phyloP scores from a whole-genome alignment of 2,113 vertebrate species.

The Cyprinus carpio region DNA sequence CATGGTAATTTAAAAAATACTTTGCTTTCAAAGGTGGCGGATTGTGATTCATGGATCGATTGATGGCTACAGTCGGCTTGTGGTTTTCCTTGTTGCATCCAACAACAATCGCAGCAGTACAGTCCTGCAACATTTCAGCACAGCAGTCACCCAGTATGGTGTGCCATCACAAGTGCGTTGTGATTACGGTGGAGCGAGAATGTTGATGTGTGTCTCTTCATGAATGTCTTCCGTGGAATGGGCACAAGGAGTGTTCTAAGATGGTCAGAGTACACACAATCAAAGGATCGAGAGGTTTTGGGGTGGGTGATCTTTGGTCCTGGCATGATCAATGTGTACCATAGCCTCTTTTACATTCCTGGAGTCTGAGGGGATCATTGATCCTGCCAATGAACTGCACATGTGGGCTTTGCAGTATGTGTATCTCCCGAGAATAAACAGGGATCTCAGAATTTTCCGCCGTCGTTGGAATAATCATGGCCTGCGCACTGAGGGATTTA shows the following conservation, averaged over 20 bases:
- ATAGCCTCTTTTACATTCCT: slow-evolving; percentile 21
- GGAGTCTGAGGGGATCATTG: neutral
- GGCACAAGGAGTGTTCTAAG: slow-evolving; percentile 1
- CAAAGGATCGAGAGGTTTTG: slow-evolving; percentile 18
- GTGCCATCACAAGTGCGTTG: neutral
- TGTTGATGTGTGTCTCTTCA: neutral
- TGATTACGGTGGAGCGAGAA: neutral
- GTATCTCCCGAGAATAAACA: neutral
- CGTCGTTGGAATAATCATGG: slow-evolving; percentile 9
- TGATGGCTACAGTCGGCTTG: slow-evolving; percentile 4
- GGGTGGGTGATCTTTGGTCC: neutral
- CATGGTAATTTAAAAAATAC: neutral
- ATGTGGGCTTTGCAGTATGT: slow-evolving; percentile 14
- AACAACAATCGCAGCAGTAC: slow-evolving; percentile 28
- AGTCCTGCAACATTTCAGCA: slow-evolving; percentile 21
- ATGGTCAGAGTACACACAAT: slow-evolving; percentile 18
- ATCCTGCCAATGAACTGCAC: neutral
- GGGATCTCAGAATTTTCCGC: neutral
- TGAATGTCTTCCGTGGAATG: neutral
- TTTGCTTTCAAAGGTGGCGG: too few species aligned
- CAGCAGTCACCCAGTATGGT: slow-evolving; percentile 1
- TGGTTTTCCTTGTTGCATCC: slow-evolving; percentile 11
- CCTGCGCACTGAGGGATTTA: slow-evolving; percentile 8
- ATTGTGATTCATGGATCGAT: slow-evolving; percentile 32
- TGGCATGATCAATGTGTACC: slow-evolving; percentile 19